Evolutionary conservation across 2,888 invertebrate species (phyloP), one percentile per base, ranked within the genome.

Genomic region (Pyrocoelia pectoralis): DNA sequence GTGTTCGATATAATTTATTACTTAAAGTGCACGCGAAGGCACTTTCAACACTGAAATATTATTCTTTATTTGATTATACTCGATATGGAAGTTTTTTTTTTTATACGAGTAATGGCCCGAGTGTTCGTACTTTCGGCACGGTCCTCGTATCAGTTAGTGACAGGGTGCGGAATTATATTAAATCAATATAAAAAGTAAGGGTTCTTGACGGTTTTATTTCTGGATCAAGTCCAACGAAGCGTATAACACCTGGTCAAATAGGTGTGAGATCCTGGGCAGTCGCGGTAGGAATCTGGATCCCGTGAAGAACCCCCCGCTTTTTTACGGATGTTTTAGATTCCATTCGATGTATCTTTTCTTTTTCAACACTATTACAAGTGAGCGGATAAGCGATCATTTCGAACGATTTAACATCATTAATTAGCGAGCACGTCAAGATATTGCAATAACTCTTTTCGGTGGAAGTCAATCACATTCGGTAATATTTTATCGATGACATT

Each of bases 181-280:
- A 75, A 76, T 76, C 76, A 76, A 77, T 75, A 72, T 72, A 75
- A 73, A 75, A 74, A 73, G 70, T 72, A 70, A 70, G 69, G 33
- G 33, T n/a, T 33, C 33, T 61, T 62, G 61, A 51, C 65, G 53
- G 65, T 68, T 69, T 71, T 70, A 67, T 66, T 71, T 71, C 69
- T 68, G 69, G 67, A 67, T 67, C 68, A 62, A 61, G 38, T 58
- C 60, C 70, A 60, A 55, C 62, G 54, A 63, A 63, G 66, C 65
- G 67, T 65, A 54, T 67, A 72, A 74, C 74, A 74, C 72, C 74
- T 74, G 74, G 73, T 65, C 70, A 56, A 64, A 48, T 61, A 72
- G 71, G 71, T 71, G 72, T 71, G 71, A 71, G 70, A 71, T 71
- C 70, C 67, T 67, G 72, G 65, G 66, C 58, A 67, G 70, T 61